Conservation (phyloP, 2,888 invertebrate genomes). For the Synanthedon formicaeformis region DNA sequence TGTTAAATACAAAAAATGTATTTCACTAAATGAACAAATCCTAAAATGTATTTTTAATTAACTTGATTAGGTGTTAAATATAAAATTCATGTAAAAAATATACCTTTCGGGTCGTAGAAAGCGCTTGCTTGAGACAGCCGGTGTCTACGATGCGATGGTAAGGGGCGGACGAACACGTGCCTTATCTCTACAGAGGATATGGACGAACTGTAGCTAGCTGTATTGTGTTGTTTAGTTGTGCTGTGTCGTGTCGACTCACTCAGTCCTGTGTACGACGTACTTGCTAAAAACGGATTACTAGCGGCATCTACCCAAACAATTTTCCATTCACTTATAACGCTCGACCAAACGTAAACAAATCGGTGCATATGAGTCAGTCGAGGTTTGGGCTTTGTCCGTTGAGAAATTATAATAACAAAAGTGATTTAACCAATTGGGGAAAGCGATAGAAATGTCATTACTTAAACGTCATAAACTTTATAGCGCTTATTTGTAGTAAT, state of each 20-base stretch:
- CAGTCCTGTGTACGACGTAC: background rate
- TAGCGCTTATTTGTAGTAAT: no score
- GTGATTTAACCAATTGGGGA: no score
- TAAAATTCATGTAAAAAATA: slow-evolving; percentile 6
- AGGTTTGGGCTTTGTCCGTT: background rate
- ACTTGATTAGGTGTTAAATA: no score
- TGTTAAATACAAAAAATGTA: no score
- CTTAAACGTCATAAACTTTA: no score
- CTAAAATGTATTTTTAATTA: no score
- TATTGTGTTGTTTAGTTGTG: background rate
- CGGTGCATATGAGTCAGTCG: background rate
- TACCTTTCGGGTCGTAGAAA: slow-evolving; percentile 24
- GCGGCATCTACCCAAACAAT: background rate
- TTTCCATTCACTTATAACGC: background rate
- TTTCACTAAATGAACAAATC: no score
- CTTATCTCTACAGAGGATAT: slow-evolving; percentile 25
- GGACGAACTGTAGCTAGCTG: slow-evolving; percentile 17
- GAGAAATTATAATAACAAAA: no score
- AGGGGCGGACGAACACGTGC: slow-evolving; percentile 20
- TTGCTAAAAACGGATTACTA: background rate
- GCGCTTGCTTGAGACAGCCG: slow-evolving; percentile 1
- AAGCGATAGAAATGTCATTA: no score
- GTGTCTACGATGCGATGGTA: slow-evolving; percentile 19
- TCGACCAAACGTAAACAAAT: background rate
- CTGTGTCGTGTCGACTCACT: no score